Conservation (phyloP, 2,888 invertebrate species). For the Hanleya hanleyi region DNA sequence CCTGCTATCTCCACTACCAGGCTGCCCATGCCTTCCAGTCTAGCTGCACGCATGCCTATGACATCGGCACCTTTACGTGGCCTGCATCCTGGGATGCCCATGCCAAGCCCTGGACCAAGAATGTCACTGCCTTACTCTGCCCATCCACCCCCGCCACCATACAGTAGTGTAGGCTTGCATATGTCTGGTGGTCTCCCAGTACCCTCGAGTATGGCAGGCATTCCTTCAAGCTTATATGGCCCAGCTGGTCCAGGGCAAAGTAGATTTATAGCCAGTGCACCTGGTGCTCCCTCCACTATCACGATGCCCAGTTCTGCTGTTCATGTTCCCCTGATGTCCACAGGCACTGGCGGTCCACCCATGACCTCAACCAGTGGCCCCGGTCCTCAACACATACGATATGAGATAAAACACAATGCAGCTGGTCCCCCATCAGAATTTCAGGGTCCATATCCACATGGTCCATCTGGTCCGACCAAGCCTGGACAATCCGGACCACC, state of each 20-base stretch:
- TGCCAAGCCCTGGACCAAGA: not conserved
- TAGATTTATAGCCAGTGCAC: too few species aligned
- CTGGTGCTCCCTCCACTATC: not conserved
- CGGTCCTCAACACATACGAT: slow-evolving; percentile 7
- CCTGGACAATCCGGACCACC: slow-evolving; percentile 21
- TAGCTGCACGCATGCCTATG: not conserved
- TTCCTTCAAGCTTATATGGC: not conserved
- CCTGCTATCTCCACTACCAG: not conserved
- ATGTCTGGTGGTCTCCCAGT: not conserved
- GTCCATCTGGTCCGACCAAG: slow-evolving; percentile 32
- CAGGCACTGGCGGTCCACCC: not conserved
- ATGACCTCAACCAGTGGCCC: not conserved
- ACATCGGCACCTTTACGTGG: not conserved
- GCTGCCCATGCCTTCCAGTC: not conserved
- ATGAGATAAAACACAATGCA: not conserved
- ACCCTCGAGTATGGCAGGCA: not conserved
- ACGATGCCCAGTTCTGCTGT: not conserved
- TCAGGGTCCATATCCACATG: not conserved
- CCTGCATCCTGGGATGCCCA: slow-evolving; percentile 7
- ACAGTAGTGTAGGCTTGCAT: slow-evolving; percentile 5
- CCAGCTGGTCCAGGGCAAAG: too few species aligned
- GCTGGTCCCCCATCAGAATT: too few species aligned
- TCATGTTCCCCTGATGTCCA: not conserved
- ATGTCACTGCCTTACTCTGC: not conserved
- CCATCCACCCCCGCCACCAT: not conserved